Conservation (phyloP, 2,888 invertebrate genomes). For the Eremobia ochroleuca region DNA sequence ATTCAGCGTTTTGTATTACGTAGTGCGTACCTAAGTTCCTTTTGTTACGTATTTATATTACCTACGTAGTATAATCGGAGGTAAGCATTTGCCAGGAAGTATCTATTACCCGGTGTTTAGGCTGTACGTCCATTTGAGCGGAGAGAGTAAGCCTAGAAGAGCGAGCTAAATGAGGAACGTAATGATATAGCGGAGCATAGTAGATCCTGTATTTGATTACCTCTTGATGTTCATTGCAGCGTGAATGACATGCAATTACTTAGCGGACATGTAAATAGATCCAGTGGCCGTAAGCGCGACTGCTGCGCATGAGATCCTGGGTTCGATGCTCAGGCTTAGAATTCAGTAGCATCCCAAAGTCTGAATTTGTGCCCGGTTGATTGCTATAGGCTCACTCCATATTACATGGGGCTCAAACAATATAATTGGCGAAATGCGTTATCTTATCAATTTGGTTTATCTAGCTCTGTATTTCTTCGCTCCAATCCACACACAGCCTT, state of each 20-base stretch:
- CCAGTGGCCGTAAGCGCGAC: background rate
- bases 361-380: background rate
- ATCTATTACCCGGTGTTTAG: slow-evolving; percentile 13
- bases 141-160: background rate
- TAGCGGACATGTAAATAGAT: background rate
- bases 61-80: background rate
- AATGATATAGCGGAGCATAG: background rate
- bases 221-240: background rate
- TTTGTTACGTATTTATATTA: slow-evolving; percentile 19
- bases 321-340: background rate
- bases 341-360: background rate
- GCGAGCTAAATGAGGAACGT: background rate
- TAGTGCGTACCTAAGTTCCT: no score
- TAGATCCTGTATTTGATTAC: background rate
- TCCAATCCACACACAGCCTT: background rate
- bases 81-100: slow-evolving; percentile 30
- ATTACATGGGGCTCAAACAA: no score
- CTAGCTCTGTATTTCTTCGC: background rate
- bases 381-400: background rate
- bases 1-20: slow-evolving; percentile 15
- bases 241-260: background rate
- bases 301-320: background rate
- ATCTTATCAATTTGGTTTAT: background rate
- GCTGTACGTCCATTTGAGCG: slow-evolving; percentile 3
- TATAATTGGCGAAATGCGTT: background rate